These are phyloP conservation scores for Larimichthys crocea DNA, from an alignment of 2,113 vertebrate species.

Conservation along the genomic window DNA sequence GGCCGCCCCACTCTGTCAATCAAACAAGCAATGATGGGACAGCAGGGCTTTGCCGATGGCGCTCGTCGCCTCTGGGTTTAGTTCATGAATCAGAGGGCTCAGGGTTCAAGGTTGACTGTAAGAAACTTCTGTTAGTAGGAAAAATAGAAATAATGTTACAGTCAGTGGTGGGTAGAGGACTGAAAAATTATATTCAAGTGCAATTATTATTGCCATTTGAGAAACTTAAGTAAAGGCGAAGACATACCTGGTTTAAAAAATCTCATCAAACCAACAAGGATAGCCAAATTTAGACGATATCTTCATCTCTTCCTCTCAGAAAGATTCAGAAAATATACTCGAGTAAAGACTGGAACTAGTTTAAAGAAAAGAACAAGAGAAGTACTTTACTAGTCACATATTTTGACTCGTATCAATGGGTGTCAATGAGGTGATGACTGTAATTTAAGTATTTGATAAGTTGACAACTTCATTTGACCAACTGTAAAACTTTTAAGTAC, in stretches of 20 bases:
- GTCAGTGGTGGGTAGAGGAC: too few species aligned
- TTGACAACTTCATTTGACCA: background rate
- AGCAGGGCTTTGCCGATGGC: background rate
- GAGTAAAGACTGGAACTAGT: too few species aligned
- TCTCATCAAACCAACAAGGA: too few species aligned
- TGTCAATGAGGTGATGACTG: background rate
- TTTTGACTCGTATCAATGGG: background rate
- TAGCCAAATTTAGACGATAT: too few species aligned
- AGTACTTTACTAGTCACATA: background rate
- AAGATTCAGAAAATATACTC: too few species aligned
- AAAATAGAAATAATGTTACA: too few species aligned
- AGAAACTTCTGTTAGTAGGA: background rate
- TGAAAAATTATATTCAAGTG: too few species aligned
- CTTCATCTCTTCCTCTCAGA: too few species aligned
- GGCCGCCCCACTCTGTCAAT: slow-evolving; percentile 31
- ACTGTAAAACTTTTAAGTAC: background rate
- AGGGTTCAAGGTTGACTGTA: background rate
- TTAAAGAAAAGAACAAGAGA: too few species aligned
- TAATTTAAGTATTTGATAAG: background rate
- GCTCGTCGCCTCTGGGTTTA: background rate
- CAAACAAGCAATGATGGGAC: background rate
- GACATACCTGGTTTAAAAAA: too few species aligned
- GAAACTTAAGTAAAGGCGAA: too few species aligned
- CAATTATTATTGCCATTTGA: too few species aligned
- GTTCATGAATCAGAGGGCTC: background rate